A percentile compares a stretch with the other conserved stretches of the same genome.
phyloP scores from a whole-genome alignment of 2,113 vertebrate species.

The Trachemys scripta region DNA sequence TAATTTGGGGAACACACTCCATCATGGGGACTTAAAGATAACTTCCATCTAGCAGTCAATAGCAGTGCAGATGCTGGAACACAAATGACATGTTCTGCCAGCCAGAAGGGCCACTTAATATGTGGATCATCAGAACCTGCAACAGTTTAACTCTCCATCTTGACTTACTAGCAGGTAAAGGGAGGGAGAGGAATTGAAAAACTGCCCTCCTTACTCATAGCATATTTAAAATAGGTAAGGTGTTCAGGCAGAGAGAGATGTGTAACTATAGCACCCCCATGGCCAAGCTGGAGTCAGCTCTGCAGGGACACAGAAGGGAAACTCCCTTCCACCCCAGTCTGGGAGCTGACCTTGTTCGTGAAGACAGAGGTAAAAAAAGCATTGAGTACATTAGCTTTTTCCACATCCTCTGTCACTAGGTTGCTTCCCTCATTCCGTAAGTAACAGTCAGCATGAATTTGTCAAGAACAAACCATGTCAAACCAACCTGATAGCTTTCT shows the following conservation, averaged over 20 bases:
- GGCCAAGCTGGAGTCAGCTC: too few species aligned
- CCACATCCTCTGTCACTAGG: too few species aligned
- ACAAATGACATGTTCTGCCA: not conserved
- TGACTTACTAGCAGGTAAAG: accelerated
- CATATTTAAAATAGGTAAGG: not conserved
- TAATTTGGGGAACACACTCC: not conserved
- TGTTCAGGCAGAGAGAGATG: not conserved
- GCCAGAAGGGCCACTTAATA: not conserved
- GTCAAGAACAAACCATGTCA: too few species aligned
- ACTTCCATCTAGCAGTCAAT: not conserved
- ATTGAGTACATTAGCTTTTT: too few species aligned
- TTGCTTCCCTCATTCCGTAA: too few species aligned
- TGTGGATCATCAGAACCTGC: not conserved
- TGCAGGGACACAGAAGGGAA: too few species aligned
- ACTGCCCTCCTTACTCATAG: accelerated
- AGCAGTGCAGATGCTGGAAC: accelerated
- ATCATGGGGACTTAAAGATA: not conserved
- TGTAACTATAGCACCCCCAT: too few species aligned
- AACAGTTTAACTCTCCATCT: accelerated
- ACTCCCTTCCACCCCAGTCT: too few species aligned
- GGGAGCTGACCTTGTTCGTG: too few species aligned
- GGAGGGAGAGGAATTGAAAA: not conserved
- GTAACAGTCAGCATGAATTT: too few species aligned
- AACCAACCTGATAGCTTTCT: too few species aligned
- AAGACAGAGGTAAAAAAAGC: too few species aligned